phyloP scores from a whole-genome alignment of 2,113 vertebrate species.

The Romanogobio albipinnatus region DNA sequence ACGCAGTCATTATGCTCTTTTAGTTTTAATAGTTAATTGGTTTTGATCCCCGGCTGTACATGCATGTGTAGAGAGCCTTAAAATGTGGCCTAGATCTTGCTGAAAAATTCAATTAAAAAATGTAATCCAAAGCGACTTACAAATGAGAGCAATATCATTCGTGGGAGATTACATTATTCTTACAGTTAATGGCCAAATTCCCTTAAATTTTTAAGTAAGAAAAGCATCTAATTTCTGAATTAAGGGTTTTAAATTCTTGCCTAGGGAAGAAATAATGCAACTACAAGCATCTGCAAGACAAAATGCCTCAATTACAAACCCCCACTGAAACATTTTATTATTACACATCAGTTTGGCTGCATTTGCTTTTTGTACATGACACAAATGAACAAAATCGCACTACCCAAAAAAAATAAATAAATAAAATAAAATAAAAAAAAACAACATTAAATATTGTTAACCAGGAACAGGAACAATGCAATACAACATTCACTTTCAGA shows the following conservation, averaged over 20 bases:
- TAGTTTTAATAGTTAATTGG: background rate
- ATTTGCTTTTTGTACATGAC: background rate
- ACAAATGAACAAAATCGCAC: background rate
- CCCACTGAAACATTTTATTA: background rate
- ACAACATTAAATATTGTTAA: background rate
- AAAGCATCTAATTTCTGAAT: background rate
- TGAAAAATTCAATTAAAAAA: too few species aligned
- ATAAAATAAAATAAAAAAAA: too few species aligned
- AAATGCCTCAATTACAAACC: too few species aligned
- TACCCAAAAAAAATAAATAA: background rate
- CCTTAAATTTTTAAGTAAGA: background rate
- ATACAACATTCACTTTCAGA: background rate
- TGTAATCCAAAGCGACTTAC: too few species aligned
- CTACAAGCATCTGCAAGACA: background rate
- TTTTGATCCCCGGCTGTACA: background rate
- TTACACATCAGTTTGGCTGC: background rate
- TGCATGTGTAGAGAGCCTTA: background rate
- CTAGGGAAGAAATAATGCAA: background rate
- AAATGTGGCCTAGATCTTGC: background rate
- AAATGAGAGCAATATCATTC: too few species aligned
- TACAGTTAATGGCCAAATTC: background rate
- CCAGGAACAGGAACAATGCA: background rate
- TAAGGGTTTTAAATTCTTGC: background rate
- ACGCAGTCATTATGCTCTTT: background rate
- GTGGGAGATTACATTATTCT: background rate